Percentiles rank a stretch among this genome's conserved stretches.
Evolutionary conservation across 2,888 invertebrate species (phyloP).

Genomic region (Holacanthella duospinosa): DNA sequence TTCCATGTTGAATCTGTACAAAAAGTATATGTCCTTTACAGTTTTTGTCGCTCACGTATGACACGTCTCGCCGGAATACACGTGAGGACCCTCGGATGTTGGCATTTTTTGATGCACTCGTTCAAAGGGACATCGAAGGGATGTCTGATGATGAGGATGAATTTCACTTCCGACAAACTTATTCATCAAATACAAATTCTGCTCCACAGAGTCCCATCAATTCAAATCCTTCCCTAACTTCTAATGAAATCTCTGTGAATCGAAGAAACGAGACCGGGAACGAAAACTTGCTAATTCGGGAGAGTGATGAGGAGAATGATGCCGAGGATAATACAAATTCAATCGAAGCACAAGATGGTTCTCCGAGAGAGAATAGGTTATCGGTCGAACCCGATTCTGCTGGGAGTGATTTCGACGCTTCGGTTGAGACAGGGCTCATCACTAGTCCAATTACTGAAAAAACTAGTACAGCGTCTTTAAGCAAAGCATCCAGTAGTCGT

Average conservation of each 20-base stretch:
- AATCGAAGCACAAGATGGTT: not conserved
- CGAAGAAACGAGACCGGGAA: too few species aligned
- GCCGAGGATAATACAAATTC: not conserved
- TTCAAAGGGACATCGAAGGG: slow-evolving; percentile 79
- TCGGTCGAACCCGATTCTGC: not conserved
- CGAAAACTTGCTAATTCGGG: not conserved
- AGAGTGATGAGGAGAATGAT: not conserved
- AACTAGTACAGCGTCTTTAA: not conserved
- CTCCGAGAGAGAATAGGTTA: not conserved
- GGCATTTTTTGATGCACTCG: slow-evolving; percentile 89
- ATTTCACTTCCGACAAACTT: not conserved
- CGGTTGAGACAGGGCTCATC: not conserved
- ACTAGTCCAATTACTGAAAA: not conserved
- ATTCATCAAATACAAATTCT: not conserved
- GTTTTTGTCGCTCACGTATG: slow-evolving; percentile 62
- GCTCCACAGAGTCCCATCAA: not conserved
- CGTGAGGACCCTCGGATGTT: slow-evolving; percentile 89
- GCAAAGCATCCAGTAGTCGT: not conserved
- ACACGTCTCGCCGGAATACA: slow-evolving; percentile 76
- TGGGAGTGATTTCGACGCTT: not conserved
- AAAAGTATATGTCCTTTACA: slow-evolving; percentile 42
- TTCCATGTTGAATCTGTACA: not conserved
- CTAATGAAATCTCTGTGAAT: too few species aligned
- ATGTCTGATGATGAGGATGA: slow-evolving; percentile 43
- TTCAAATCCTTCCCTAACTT: not conserved